phyloP scores from a whole-genome alignment of 2,888 invertebrate genomes.

The Polydrusus cervinus region DNA sequence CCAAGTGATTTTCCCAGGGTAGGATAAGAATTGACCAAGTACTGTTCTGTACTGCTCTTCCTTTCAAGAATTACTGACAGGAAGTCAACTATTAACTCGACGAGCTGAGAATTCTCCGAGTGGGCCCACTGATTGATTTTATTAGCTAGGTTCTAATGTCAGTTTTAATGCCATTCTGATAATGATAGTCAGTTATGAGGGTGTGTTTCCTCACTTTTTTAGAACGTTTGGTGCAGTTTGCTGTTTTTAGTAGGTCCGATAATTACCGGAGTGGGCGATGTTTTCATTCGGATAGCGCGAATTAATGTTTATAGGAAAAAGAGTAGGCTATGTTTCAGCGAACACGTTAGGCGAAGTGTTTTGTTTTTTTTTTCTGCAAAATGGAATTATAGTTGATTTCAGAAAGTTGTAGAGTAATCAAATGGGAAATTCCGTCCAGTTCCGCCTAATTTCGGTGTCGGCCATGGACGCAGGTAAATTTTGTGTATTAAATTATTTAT shows the following conservation, averaged over 20 bases:
- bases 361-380: neutral
- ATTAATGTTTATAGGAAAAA: neutral
- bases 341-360: neutral
- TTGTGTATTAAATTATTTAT: too few species aligned
- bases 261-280: slow-evolving; percentile 46
- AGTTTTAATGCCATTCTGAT: slow-evolving; percentile 46
- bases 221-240: slow-evolving; percentile 5
- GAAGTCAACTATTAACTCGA: slow-evolving; percentile 49
- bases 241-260: slow-evolving; percentile 36
- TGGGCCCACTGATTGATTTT: slow-evolving; percentile 50
- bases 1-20: too few species aligned
- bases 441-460: too few species aligned
- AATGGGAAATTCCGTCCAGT: too few species aligned
- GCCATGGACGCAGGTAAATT: too few species aligned
- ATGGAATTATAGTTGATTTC: too few species aligned
- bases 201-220: slow-evolving; percentile 51
- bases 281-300: slow-evolving; percentile 28
- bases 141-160: slow-evolving; percentile 51
- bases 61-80: slow-evolving; percentile 30
- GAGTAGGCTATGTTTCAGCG: slow-evolving; percentile 4
- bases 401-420: too few species aligned
- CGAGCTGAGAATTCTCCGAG: slow-evolving; percentile 45
- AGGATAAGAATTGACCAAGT: slow-evolving; percentile 1
- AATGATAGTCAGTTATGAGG: slow-evolving; percentile 47
- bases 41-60: slow-evolving; percentile 8